phyloP scores from a whole-genome alignment of 64 coral and sea anemone genomes.

The Pocillopora damicornis region DNA sequence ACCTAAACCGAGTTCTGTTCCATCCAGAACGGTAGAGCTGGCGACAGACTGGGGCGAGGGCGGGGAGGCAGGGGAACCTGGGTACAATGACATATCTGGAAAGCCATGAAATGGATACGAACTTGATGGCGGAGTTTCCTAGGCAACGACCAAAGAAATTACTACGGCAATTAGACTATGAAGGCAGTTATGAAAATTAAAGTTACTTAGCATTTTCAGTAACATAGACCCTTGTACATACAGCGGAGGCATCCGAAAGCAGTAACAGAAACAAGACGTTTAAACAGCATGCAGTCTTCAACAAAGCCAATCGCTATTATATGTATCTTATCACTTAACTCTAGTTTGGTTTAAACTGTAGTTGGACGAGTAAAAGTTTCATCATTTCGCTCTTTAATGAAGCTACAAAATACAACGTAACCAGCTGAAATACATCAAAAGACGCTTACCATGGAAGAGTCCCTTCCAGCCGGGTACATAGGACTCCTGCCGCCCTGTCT shows the following conservation, averaged over 20 bases:
- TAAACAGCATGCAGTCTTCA: too few species aligned
- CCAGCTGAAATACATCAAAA: background rate
- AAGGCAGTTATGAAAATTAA: background rate
- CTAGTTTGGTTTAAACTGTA: too few species aligned
- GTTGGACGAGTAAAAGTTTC: too few species aligned
- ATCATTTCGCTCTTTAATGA: too few species aligned
- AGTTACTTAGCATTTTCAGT: too few species aligned
- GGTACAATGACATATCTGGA: constrained; percentile 25
- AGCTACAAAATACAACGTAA: too few species aligned
- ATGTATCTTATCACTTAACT: too few species aligned
- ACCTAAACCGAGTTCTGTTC: constrained; percentile 31
- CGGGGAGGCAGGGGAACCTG: constrained; percentile 32
- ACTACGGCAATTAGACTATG: constrained; percentile 37
- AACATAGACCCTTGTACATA: too few species aligned
- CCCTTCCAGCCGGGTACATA: constrained; percentile 18
- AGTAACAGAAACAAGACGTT: too few species aligned
- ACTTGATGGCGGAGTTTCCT: constrained; percentile 45
- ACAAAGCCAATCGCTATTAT: too few species aligned
- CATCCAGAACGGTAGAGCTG: constrained; percentile 13
- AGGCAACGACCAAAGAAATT: constrained; percentile 37
- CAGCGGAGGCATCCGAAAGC: too few species aligned
- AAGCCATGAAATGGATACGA: constrained; percentile 29
- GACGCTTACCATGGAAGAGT: constrained; percentile 31
- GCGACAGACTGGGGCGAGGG: constrained; percentile 36
- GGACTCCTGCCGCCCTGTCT: constrained; percentile 16